phyloP scores from a whole-genome alignment of 2,797 vertebrate genomes.

The Mastacembelus armatus region DNA sequence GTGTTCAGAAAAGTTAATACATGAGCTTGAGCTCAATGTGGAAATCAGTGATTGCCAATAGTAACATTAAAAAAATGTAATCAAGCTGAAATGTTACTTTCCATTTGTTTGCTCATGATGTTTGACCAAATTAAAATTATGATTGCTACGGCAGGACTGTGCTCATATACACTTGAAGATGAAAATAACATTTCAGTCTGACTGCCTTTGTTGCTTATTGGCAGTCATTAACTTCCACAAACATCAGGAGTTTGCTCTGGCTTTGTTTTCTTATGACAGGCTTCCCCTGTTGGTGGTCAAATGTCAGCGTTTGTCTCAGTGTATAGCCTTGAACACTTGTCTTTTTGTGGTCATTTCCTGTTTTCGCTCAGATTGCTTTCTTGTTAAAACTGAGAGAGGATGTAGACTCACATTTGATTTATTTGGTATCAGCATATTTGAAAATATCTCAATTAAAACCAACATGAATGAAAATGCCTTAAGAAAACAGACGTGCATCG shows the following conservation, averaged over 20 bases:
- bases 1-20: background rate
- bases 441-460: background rate
- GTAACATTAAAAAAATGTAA: background rate
- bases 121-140: background rate
- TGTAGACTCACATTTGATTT: slow-evolving; percentile 8
- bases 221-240: background rate
- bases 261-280: background rate
- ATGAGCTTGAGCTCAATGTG: background rate
- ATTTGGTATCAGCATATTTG: slow-evolving; percentile 15
- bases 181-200: background rate
- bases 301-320: slow-evolving; percentile 17
- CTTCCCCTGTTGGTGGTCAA: slow-evolving; percentile 24
- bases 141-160: too few relatives aligned
- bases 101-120: background rate
- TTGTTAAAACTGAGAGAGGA: slow-evolving; percentile 15
- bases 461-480: background rate
- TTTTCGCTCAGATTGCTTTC: slow-evolving; percentile 20
- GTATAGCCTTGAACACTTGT: background rate
- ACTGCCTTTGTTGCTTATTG: background rate
- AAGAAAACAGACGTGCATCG: background rate
- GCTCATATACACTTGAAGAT: background rate
- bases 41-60: background rate
- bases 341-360: slow-evolving; percentile 55
- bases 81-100: background rate
- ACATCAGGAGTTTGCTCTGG: background rate